Conservation (phyloP, 2,888 invertebrate species). For the Meganola albula region DNA sequence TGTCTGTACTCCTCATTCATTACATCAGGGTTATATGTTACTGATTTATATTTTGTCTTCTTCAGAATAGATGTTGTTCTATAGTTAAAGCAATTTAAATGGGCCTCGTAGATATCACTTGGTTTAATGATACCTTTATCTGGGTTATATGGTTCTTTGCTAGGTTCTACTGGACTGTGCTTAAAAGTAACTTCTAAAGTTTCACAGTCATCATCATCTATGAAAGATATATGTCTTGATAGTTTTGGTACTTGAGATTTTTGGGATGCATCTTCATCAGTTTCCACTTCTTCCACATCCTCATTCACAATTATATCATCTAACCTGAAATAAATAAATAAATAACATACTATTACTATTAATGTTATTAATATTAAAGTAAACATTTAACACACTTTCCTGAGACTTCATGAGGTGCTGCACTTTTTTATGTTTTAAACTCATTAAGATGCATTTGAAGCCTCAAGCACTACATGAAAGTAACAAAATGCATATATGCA, state of each 20-base stretch:
- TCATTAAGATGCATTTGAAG: too few relatives aligned
- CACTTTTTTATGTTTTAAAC: too few relatives aligned
- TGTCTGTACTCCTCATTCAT: neutral
- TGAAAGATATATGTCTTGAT: conserved; percentile 57
- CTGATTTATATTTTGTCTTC: conserved; percentile 46
- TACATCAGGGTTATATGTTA: neutral
- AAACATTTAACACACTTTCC: too few relatives aligned
- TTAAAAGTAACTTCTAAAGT: conserved; percentile 55
- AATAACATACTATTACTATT: too few relatives aligned
- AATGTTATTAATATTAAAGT: too few relatives aligned
- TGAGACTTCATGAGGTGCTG: too few relatives aligned
- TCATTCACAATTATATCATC: conserved; percentile 48
- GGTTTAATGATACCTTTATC: conserved; percentile 56
- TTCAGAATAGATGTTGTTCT: conserved; percentile 59
- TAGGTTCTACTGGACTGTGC: conserved; percentile 47
- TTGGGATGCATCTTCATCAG: conserved; percentile 14
- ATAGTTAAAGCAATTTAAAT: conserved; percentile 37
- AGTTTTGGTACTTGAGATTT: conserved; percentile 19
- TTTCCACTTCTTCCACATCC: conserved; percentile 30
- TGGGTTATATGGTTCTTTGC: conserved; percentile 37
- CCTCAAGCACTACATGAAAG: too few relatives aligned
- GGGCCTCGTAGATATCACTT: conserved; percentile 61
- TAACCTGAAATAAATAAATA: conserved; percentile 23
- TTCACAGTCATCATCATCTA: conserved; percentile 55
- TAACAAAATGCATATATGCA: too few relatives aligned